These are phyloP conservation scores for Zosterops borbonicus DNA, from an alignment of 2,113 vertebrate genomes.

Conservation along the genomic window DNA sequence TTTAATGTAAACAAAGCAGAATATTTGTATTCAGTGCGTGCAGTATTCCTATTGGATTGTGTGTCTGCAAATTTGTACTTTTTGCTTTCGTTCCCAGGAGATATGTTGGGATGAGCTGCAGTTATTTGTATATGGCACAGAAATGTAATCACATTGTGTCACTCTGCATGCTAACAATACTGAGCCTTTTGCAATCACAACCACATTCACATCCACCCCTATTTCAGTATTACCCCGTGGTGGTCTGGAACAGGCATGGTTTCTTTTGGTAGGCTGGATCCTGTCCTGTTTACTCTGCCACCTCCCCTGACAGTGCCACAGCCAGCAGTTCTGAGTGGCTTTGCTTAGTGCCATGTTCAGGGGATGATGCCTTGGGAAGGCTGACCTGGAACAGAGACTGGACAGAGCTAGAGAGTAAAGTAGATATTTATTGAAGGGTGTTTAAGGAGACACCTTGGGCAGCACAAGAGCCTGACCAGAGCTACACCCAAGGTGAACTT, in stretches of 20 bases:
- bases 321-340: not conserved
- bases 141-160: not conserved
- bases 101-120: not conserved
- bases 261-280: not conserved
- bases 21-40: not conserved
- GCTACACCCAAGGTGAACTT: not conserved
- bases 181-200: not conserved
- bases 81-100: not conserved
- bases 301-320: not conserved
- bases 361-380: not conserved
- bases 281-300: not conserved
- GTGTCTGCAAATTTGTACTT: not conserved
- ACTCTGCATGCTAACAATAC: not conserved
- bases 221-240: accelerated
- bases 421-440: not conserved
- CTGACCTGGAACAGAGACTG: not conserved
- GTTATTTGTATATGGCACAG: not conserved
- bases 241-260: not conserved
- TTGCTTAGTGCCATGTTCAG: not conserved
- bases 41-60: not conserved
- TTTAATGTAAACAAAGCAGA: not conserved
- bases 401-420: not conserved
- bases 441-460: not conserved
- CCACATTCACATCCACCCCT: accelerated
- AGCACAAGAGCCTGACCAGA: not conserved